phyloP scores from a whole-genome alignment of 2,888 invertebrate genomes.

The Muscina levida region DNA sequence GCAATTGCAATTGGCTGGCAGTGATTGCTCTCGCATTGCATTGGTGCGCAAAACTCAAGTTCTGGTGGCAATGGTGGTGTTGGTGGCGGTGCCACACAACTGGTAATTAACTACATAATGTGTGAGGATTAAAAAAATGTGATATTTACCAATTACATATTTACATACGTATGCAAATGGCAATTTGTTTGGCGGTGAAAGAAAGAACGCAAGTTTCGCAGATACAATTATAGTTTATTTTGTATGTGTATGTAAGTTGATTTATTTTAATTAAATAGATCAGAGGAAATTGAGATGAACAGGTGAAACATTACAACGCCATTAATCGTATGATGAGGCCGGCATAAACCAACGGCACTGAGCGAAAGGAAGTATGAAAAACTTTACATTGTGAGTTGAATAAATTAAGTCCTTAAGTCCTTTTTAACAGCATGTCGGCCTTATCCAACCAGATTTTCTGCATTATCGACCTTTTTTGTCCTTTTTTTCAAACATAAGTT shows the following conservation, averaged over 20 bases:
- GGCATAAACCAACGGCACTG: too few species aligned
- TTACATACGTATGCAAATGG: not conserved
- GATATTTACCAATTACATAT: slow-evolving; percentile 23
- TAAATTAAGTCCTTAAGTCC: too few species aligned
- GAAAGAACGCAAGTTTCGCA: not conserved
- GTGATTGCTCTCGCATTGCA: not conserved
- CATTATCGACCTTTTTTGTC: too few species aligned
- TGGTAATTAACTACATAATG: slow-evolving; percentile 30
- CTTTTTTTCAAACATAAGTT: too few species aligned
- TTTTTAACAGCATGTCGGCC: too few species aligned
- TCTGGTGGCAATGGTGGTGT: not conserved
- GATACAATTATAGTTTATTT: not conserved
- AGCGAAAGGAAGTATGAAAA: too few species aligned
- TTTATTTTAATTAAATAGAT: slow-evolving; percentile 7
- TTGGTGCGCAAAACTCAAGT: too few species aligned
- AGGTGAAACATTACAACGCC: not conserved
- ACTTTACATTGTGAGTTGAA: too few species aligned
- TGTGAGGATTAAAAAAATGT: slow-evolving; percentile 24
- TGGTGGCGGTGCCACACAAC: not conserved
- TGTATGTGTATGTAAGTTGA: not conserved
- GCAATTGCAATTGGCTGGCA: not conserved
- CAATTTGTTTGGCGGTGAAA: not conserved
- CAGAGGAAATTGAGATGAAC: slow-evolving; percentile 15
- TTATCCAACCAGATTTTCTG: too few species aligned
- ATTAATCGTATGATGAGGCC: too few species aligned